Conservation (phyloP, 2,113 vertebrate genomes). For the Callaeas wilsoni region DNA sequence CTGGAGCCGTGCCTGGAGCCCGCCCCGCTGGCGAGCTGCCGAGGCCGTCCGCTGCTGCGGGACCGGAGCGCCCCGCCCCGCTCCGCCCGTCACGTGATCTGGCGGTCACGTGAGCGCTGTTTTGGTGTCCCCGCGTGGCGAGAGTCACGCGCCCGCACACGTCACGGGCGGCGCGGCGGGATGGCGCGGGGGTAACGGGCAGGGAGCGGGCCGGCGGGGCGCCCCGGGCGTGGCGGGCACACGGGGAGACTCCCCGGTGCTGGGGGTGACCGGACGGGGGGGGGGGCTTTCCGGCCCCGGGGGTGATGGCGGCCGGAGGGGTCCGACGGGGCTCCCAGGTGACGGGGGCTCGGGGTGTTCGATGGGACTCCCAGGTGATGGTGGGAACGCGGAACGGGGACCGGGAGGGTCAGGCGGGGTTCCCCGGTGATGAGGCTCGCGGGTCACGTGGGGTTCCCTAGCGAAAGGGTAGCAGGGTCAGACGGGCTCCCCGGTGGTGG, state of each 20-base stretch:
- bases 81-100: not conserved
- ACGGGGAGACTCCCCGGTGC: accelerated
- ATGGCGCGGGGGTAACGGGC: not conserved
- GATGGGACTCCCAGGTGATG: not conserved
- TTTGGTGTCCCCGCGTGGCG: not conserved
- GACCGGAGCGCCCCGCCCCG: not conserved
- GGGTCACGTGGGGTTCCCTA: not conserved
- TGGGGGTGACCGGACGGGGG: too few relatives aligned
- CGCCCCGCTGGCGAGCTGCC: not conserved
- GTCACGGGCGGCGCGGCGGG: not conserved
- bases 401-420: too few relatives aligned
- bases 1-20: too few relatives aligned
- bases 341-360: not conserved
- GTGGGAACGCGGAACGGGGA: not conserved
- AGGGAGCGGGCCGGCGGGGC: not conserved
- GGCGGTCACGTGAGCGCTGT: not conserved
- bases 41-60: too few relatives aligned
- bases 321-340: not conserved
- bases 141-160: not conserved
- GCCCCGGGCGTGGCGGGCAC: too few relatives aligned
- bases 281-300: not conserved
- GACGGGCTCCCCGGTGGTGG: not conserved
- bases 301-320: not conserved
- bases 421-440: not conserved
- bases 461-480: not conserved